Percentiles rank a stretch among this genome's conserved stretches.
Conservation (phyloP, 1,140 invertebrate species). For the Leptopilina boulardi region DNA sequence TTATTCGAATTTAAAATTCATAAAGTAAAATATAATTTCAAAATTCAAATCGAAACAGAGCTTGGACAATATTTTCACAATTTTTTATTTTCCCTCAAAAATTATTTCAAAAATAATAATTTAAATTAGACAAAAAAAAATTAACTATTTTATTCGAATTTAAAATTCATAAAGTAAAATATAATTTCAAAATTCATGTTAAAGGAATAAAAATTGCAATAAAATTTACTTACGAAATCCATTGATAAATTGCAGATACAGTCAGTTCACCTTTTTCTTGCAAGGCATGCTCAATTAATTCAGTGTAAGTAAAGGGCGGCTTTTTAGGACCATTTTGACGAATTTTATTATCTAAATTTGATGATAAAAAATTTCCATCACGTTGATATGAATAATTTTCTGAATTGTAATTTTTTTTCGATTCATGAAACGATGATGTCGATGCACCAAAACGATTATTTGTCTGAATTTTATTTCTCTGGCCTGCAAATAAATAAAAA, state of each 20-base stretch:
- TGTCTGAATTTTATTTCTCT: constrained; percentile 38
- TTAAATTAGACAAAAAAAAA: not conserved
- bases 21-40: too few species aligned
- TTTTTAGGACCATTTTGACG: constrained; percentile 79
- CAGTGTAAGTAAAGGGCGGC: constrained; percentile 90
- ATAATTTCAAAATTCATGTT: too few species aligned
- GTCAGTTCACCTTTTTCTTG: constrained; percentile 89
- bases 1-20: not conserved
- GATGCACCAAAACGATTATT: constrained; percentile 32
- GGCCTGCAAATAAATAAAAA: constrained; percentile 21
- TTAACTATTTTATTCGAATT: not conserved
- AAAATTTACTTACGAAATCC: constrained; percentile 89
- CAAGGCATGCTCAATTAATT: constrained; percentile 90
- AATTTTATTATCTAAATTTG: constrained; percentile 52
- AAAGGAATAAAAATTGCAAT: not conserved
- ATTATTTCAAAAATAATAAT: not conserved
- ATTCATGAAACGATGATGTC: constrained; percentile 45
- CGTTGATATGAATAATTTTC: not conserved
- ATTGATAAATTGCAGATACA: constrained; percentile 93
- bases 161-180: too few species aligned
- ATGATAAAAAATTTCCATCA: constrained; percentile 19
- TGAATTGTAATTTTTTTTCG: constrained; percentile 37
- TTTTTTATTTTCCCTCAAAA: constrained; percentile 33
- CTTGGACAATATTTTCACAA: constrained; percentile 32
- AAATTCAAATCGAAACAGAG: constrained; percentile 39